phyloP scores from a whole-genome alignment of 2,113 vertebrate genomes.

The Budorcas taxicolor region DNA sequence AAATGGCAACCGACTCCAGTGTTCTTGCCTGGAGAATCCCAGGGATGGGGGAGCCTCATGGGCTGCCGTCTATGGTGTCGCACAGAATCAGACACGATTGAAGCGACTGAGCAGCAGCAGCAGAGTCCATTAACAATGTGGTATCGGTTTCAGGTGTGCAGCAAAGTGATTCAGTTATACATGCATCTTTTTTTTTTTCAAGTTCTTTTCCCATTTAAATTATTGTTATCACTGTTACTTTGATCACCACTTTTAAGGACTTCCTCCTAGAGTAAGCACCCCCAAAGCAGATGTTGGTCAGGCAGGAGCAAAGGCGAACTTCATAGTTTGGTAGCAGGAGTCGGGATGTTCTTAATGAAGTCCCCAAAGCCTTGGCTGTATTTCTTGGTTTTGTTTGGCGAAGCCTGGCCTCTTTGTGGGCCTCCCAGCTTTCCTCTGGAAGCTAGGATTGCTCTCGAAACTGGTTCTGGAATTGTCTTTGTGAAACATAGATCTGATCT shows the following conservation, averaged over 20 bases:
- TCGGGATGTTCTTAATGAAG: conserved; percentile 30
- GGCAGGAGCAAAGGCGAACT: conserved; percentile 79
- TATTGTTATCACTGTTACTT: neutral
- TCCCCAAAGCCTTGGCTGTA: neutral
- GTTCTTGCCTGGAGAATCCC: too few relatives aligned
- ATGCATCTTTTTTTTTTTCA: neutral
- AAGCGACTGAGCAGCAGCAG: too few relatives aligned
- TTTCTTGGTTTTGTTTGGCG: conserved; percentile 48
- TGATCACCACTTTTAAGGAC: conserved; percentile 35
- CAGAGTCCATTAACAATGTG: neutral
- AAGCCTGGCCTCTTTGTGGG: neutral
- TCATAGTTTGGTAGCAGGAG: conserved; percentile 60
- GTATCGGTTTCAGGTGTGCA: neutral
- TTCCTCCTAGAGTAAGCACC: conserved; percentile 59
- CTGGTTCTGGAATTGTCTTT: neutral
- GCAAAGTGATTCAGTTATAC: neutral
- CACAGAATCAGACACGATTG: too few relatives aligned
- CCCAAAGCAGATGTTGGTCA: conserved; percentile 82
- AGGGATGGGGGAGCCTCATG: too few relatives aligned
- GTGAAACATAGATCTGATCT: conserved; percentile 20
- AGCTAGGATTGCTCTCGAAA: neutral
- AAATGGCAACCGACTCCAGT: too few relatives aligned
- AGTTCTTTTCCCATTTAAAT: neutral
- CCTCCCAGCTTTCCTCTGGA: neutral
- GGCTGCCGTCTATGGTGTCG: too few relatives aligned